Evolutionary conservation across 2,113 vertebrate species (phyloP), one percentile per base, ranked within the genome.

Genomic region (Halichoerus grypus): DNA sequence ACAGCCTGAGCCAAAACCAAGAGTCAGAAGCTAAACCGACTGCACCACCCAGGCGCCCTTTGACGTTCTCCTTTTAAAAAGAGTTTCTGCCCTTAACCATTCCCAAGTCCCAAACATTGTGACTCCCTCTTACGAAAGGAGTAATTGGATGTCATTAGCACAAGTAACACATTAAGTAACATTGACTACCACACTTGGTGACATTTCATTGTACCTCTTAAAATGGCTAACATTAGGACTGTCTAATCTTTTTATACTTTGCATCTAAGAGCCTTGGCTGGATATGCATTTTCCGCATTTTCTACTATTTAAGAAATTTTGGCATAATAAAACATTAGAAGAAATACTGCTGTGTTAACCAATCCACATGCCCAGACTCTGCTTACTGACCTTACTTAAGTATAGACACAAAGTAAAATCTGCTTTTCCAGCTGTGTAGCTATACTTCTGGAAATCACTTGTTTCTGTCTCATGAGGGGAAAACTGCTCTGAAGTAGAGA

Each of bases 251-350:
- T 88, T 80, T 28, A 36, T 36, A 79, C 24, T 94, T 94, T 71
- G 36, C 19, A 39, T 82, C 88, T 95, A 31, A 97, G 96, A 92
- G 55, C 84, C 57, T 95, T 97, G 39, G 55, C 71, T 95, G 46
- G n/a, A 57, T 65, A 26, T 97, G 31, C 67, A 69, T 80, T 98
- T 98, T 74, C 28, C 97, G 31, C 55, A 57, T 79, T 98, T 98
- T 95, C 67, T 95, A 7, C 65, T 88, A 1, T 80, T 81, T 97
- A 95, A 97, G 94, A 96, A 98, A 90, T 24, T 97, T 93, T 74
- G 49, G 46, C 81, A 83, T 88, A 39, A 63, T 90, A 89, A 86
- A 97, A 97, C 49, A 51, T 79, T 36, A 94, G 94, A 69, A 97
- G 98, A 77, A 69, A 22, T 92, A 72, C 55, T 97, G 36, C 18